These are phyloP conservation scores for Gephyroberyx darwinii DNA, from an alignment of 2,797 vertebrate genomes.

Conservation along the genomic window DNA sequence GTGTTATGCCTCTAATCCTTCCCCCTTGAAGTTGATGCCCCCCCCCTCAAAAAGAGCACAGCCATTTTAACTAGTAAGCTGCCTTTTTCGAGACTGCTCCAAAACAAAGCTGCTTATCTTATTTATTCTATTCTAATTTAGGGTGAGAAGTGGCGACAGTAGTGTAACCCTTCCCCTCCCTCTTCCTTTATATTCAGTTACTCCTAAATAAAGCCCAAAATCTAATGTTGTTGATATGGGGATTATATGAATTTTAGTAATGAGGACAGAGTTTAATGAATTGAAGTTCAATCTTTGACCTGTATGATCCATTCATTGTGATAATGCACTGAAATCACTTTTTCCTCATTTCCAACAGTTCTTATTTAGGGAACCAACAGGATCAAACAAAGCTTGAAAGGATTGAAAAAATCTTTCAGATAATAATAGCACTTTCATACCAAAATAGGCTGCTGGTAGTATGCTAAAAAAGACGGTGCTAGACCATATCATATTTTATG, in stretches of 20 bases:
- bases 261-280: background rate
- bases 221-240: background rate
- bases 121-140: too few species aligned
- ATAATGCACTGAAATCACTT: too few species aligned
- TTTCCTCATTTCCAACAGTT: too few species aligned
- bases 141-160: conserved; percentile 1
- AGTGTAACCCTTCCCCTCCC: background rate
- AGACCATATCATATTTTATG: too few species aligned
- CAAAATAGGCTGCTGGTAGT: too few species aligned
- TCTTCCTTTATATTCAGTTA: background rate
- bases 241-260: background rate
- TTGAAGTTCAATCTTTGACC: too few species aligned
- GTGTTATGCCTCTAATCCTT: conserved; percentile 53
- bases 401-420: background rate
- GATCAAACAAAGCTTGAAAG: background rate
- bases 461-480: too few species aligned
- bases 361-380: background rate
- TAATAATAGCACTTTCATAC: too few species aligned
- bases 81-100: conserved; percentile 23
- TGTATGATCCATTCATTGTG: too few species aligned
- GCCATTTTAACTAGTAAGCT: conserved; percentile 41
- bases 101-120: conserved; percentile 40
- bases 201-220: background rate
- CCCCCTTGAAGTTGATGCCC: conserved; percentile 44
- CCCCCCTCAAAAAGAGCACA: background rate